Percentiles rank a stretch among this genome's conserved stretches.
These are phyloP conservation scores for Sus cebifrons DNA, from an alignment of 2,797 vertebrate genomes.

Conservation along the genomic window DNA sequence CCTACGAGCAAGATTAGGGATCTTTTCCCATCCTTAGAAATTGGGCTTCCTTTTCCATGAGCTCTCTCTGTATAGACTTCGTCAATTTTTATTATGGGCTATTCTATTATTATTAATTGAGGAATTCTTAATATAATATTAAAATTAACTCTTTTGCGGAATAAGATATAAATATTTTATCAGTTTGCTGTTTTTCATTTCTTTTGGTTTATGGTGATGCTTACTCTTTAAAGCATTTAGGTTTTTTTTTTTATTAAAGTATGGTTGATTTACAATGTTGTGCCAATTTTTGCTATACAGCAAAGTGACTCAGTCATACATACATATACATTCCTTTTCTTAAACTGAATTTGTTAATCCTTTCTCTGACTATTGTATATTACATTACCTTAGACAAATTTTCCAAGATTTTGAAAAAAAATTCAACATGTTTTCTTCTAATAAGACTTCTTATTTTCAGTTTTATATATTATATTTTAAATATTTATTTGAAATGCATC, in stretches of 20 bases:
- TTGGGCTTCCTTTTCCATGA: neutral
- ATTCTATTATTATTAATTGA: conserved; percentile 23
- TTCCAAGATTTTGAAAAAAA: neutral
- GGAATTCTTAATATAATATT: neutral
- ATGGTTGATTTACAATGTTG: no score
- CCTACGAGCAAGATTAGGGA: neutral
- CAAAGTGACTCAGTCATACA: no score
- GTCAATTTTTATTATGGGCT: conserved; percentile 1
- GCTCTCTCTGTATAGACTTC: neutral
- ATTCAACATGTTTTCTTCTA: neutral
- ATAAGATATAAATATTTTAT: neutral
- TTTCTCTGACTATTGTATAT: neutral
- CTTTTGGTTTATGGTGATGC: neutral
- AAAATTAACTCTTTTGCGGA: neutral
- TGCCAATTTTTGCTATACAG: no score
- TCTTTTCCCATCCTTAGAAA: neutral
- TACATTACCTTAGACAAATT: neutral
- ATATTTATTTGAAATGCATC: neutral
- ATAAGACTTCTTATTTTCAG: neutral
- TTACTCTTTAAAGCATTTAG: neutral
- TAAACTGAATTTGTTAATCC: neutral
- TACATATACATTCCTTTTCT: no score
- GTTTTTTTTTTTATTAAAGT: neutral
- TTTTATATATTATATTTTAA: conserved; percentile 11
- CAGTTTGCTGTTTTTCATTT: neutral